Evolutionary conservation across 2,888 invertebrate genomes (phyloP), one percentile per base, ranked within the genome.

Genomic region (Leptogaster cylindrica): DNA sequence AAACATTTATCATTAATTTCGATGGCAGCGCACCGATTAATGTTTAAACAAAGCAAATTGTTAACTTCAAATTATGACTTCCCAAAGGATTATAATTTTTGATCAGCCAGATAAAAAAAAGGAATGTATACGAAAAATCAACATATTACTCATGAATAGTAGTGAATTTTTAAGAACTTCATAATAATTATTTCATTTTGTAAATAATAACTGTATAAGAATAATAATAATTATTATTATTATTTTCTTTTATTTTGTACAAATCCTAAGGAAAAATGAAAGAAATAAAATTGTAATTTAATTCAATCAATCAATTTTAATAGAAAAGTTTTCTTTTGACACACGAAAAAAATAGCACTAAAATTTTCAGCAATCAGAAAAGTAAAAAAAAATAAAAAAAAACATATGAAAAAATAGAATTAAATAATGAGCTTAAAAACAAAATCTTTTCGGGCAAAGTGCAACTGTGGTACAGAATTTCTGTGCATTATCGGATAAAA

Each of bases 381-480:
- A n/a, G n/a, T n/a, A n/a, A n/a, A n/a, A n/a, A 20, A 6, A 20
- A 8, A 46, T 18, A 46, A 46, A 14, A 46, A 18, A 46, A 46
- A 18, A 18, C 14, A 46, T 16, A 36, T 3, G 36, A 4, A 31
- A 31, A 31, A 31, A 31, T 31, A 31, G 10, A 36, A 12, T 4
- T 36, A 36, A 12, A 36, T 36, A 5, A 46, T 12, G 46, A 46
- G 46, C 46, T 46, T 46, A 46, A 12, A 7, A 8, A 18, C 20
- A 20, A 8, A 46, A 46, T 20, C 4, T 20, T 46, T 46, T 18
- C 46, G 46, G 46, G 46, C 46, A 46, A 46, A 20, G 46, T 46
- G 46, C 46, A 46, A 41, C 31, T 12, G 46, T 20, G 20, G 20
- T 20, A 46, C 3, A 46, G 20, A 44, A 44, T 18, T 20, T 18